Percentiles rank a stretch among this genome's conserved stretches.
Conservation (phyloP, 1,140 invertebrate genomes). For the Eufriesea mexicana region DNA sequence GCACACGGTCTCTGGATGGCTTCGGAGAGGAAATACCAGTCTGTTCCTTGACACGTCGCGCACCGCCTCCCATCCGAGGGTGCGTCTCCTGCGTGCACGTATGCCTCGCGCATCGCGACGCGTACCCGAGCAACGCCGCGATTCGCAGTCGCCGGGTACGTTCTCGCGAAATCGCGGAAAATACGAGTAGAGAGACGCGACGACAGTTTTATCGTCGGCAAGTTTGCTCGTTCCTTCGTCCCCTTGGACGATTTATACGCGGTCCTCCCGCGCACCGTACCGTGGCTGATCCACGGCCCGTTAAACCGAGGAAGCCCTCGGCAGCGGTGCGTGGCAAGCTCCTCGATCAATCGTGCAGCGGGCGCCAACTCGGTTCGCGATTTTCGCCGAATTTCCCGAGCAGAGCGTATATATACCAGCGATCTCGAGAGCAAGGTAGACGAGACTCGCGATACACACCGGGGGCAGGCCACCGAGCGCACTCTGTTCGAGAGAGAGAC, state of each 20-base stretch:
- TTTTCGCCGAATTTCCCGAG: not conserved
- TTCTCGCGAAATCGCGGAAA: not conserved
- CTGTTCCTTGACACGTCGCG: not conserved
- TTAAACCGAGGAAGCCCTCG: too few relatives aligned
- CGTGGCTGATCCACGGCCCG: too few relatives aligned
- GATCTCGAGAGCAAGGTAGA: too few relatives aligned
- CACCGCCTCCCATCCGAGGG: not conserved
- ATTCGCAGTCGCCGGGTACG: not conserved
- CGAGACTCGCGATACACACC: not conserved
- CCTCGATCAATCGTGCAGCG: too few relatives aligned
- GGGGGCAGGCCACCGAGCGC: not conserved
- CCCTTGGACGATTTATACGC: not conserved
- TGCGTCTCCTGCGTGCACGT: not conserved
- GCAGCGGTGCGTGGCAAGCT: too few relatives aligned
- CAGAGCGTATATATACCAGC: too few relatives aligned
- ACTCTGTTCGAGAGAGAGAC: not conserved
- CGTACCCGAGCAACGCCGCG: not conserved
- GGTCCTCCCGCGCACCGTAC: too few relatives aligned
- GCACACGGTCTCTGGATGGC: not conserved
- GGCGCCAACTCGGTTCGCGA: too few relatives aligned
- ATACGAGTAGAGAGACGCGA: too few relatives aligned
- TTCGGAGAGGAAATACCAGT: not conserved
- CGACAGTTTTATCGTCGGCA: conserved; percentile 28
- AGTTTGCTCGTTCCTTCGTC: not conserved
- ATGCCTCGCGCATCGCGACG: conserved; percentile 6